Evolutionary conservation across 2,797 vertebrate genomes (phyloP).

Genomic region (Acropternis orthonyx): DNA sequence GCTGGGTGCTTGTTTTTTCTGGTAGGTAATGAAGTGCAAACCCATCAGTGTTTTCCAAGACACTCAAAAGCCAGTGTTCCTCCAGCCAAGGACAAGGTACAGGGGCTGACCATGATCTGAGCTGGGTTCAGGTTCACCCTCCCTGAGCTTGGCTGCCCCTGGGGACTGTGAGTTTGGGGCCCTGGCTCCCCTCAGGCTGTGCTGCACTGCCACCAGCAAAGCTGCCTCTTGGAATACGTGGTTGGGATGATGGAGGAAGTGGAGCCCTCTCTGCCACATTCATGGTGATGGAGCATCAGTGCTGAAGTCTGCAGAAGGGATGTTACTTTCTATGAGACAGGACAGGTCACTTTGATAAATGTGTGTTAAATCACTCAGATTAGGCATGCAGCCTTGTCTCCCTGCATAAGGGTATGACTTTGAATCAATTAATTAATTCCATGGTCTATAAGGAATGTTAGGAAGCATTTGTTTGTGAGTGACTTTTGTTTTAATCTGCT

Average conservation of each 20-base stretch:
- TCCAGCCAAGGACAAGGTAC: not conserved
- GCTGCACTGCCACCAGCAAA: rapidly evolving
- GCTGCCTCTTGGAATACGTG: not conserved
- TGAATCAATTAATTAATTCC: conserved; percentile 6
- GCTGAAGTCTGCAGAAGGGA: not conserved
- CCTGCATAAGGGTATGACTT: not conserved
- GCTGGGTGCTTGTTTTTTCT: not conserved
- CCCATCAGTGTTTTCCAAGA: not conserved
- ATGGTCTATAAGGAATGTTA: not conserved
- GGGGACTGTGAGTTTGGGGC: rapidly evolving
- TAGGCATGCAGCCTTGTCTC: not conserved
- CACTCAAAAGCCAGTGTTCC: rapidly evolving
- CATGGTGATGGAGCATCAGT: not conserved
- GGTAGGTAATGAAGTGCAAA: rapidly evolving
- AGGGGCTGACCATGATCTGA: not conserved
- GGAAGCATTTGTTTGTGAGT: not conserved
- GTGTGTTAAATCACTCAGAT: not conserved
- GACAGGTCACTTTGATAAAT: not conserved
- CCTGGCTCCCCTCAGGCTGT: not conserved
- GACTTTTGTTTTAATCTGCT: not conserved
- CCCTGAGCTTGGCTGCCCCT: not conserved
- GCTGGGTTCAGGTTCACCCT: not conserved
- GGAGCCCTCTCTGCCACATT: not conserved
- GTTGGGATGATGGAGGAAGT: not conserved
- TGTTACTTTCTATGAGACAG: not conserved